phyloP scores from a whole-genome alignment of 2,113 vertebrate species.

The Amphiprion ocellaris region DNA sequence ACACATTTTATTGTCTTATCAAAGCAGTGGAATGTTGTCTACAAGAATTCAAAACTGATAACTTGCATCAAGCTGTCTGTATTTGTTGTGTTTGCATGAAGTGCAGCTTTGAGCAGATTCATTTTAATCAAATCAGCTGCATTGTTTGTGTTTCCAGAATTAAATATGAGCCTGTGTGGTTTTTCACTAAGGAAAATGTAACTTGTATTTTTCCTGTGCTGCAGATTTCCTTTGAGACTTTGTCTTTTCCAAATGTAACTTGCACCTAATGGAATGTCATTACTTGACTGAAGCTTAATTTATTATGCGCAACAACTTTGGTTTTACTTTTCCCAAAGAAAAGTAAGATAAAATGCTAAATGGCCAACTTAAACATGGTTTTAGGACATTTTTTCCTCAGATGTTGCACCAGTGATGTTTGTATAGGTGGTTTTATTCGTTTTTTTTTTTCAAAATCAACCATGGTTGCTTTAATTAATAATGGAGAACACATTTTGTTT shows the following conservation, averaged over 20 bases:
- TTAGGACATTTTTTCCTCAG: too few relatives aligned
- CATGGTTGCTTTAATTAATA: too few relatives aligned
- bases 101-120: conserved; percentile 23
- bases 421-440: too few relatives aligned
- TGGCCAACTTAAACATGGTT: too few relatives aligned
- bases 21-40: conserved; percentile 12
- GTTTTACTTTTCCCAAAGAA: neutral
- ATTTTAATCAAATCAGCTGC: conserved; percentile 17
- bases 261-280: neutral
- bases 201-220: conserved; percentile 14
- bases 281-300: neutral
- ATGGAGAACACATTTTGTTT: too few relatives aligned
- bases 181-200: neutral
- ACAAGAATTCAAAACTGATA: conserved; percentile 25
- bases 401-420: too few relatives aligned
- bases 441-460: too few relatives aligned
- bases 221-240: neutral
- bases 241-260: neutral
- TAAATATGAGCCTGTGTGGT: conserved; percentile 6
- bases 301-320: conserved; percentile 3
- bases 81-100: conserved; percentile 38
- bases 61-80: conserved; percentile 30
- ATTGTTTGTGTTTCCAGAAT: conserved; percentile 25
- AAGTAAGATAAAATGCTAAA: neutral
- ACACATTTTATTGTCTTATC: conserved; percentile 9